Percentiles rank a stretch among this genome's conserved stretches.
These are phyloP conservation scores for Quiscalus mexicanus DNA, from an alignment of 2,113 vertebrate genomes.

Conservation along the genomic window DNA sequence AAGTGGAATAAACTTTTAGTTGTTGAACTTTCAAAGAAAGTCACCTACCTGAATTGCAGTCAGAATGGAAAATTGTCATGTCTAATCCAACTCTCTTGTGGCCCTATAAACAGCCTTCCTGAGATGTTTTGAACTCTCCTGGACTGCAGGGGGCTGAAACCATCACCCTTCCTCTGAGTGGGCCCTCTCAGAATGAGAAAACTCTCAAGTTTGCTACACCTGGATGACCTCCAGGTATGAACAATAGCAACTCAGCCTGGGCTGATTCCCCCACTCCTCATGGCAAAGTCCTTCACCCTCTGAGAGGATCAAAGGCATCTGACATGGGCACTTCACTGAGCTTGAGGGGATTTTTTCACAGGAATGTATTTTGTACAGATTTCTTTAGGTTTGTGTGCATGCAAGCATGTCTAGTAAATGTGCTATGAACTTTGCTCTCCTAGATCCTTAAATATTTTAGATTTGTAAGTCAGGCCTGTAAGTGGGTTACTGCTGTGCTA, in stretches of 20 bases:
- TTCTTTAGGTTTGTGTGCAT: not conserved
- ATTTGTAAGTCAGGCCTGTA: not conserved
- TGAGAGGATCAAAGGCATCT: not conserved
- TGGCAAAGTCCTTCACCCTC: not conserved
- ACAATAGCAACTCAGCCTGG: rapidly evolving
- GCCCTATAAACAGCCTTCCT: not conserved
- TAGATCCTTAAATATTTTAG: not conserved
- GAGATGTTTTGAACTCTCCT: not conserved
- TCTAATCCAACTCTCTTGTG: not conserved
- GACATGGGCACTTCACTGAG: not conserved
- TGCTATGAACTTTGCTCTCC: not conserved
- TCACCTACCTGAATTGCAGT: not conserved
- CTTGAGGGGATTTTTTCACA: not conserved
- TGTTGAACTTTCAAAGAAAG: not conserved
- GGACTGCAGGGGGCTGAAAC: not conserved
- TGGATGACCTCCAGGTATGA: rapidly evolving
- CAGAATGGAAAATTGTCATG: not conserved
- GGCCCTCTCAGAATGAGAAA: not conserved
- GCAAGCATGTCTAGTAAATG: not conserved
- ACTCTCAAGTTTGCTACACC: not conserved
- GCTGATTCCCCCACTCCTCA: not conserved
- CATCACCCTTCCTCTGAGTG: not conserved
- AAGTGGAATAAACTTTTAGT: not conserved
- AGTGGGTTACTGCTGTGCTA: not conserved
- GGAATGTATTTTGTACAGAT: not conserved